Percentiles rank a stretch among this genome's conserved stretches.
phyloP scores from a whole-genome alignment of 2,797 vertebrate genomes.

The Rhodeus uyekii region DNA sequence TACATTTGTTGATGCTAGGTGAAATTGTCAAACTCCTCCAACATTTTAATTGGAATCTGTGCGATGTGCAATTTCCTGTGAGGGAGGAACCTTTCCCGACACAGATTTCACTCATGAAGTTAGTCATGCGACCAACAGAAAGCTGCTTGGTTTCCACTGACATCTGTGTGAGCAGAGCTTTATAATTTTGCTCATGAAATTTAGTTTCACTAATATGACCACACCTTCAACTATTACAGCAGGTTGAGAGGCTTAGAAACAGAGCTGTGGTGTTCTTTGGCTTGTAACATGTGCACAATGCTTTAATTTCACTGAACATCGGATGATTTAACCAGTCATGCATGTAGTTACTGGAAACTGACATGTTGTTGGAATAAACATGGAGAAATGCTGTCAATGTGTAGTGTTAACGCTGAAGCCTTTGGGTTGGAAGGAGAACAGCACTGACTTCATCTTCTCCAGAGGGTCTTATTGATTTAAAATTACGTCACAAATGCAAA shows the following conservation, averaged over 20 bases:
- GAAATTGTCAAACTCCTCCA: not conserved
- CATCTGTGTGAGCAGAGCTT: not conserved
- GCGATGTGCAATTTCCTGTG: not conserved
- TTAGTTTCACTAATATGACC: not conserved
- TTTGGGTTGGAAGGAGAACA: conserved; percentile 20
- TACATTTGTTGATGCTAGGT: not conserved
- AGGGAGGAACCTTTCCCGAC: not conserved
- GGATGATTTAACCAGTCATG: not conserved
- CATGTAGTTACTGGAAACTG: conserved; percentile 4
- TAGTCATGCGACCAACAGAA: not conserved
- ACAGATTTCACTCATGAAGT: not conserved
- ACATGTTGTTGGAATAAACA: conserved; percentile 33
- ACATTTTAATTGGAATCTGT: not conserved
- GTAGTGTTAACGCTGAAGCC: not conserved
- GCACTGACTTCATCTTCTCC: conserved; percentile 36
- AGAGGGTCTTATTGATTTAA: not conserved
- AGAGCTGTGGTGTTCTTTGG: not conserved
- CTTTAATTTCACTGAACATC: not conserved
- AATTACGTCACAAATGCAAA: conserved; percentile 40
- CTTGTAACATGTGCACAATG: not conserved
- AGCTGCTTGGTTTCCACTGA: not conserved
- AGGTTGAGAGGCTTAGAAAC: not conserved
- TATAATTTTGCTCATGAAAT: not conserved
- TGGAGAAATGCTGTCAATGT: conserved; percentile 1
- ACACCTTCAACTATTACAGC: not conserved